Conservation (phyloP, 2,888 invertebrate species). For the Noctua janthina region DNA sequence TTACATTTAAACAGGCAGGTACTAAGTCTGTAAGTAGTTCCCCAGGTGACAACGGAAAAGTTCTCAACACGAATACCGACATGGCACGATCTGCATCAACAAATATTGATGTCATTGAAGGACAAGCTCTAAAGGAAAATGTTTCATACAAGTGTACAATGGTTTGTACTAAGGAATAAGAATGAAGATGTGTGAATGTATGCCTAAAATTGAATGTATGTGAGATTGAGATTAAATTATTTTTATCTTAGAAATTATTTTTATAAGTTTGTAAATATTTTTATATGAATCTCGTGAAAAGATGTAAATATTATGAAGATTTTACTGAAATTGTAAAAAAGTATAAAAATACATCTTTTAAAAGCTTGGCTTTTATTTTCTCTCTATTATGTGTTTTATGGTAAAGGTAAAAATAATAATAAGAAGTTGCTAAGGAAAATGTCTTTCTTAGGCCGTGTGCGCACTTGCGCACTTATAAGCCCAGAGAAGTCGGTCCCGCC, state of each 20-base stretch:
- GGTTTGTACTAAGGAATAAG: slow-evolving; percentile 79
- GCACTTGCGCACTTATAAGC: slow-evolving; percentile 90
- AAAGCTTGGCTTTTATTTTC: slow-evolving; percentile 14
- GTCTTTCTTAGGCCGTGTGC: background rate
- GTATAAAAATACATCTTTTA: slow-evolving; percentile 5
- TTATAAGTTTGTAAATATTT: slow-evolving; percentile 48
- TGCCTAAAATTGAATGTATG: slow-evolving; percentile 7
- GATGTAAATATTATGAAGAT: slow-evolving; percentile 3
- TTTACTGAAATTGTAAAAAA: slow-evolving; percentile 14
- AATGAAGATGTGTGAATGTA: background rate
- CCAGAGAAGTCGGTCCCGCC: slow-evolving; percentile 96
- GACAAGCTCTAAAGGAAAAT: slow-evolving; percentile 78
- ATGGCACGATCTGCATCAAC: slow-evolving; percentile 75
- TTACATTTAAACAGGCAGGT: slow-evolving; percentile 18
- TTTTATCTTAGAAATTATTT: slow-evolving; percentile 4
- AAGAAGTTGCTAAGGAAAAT: background rate
- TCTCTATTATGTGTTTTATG: background rate
- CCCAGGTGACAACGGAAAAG: slow-evolving; percentile 5
- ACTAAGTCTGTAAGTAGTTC: background rate
- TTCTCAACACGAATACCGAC: slow-evolving; percentile 52
- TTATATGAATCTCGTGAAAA: slow-evolving; percentile 29
- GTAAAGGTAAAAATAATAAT: background rate
- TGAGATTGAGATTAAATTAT: slow-evolving; percentile 31
- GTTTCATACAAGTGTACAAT: slow-evolving; percentile 83
- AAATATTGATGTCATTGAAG: slow-evolving; percentile 60